phyloP scores from a whole-genome alignment of 1,140 invertebrate species.

The Drosophila sp. region DNA sequence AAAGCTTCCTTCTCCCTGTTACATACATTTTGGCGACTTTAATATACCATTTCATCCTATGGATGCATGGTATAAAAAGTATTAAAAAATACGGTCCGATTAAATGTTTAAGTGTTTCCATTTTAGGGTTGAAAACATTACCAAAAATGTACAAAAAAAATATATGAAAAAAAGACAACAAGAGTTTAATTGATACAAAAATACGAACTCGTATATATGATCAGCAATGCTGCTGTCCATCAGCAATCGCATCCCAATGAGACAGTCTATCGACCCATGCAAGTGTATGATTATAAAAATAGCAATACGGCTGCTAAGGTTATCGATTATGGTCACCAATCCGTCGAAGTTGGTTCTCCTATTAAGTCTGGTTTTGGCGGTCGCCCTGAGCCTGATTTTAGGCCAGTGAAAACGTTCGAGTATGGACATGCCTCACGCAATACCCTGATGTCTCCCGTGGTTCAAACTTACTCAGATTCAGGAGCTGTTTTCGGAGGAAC shows the following conservation, averaged over 20 bases:
- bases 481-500: conserved; percentile 19
- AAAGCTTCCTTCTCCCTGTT: no score
- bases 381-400: conserved; percentile 47
- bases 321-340: conserved; percentile 89
- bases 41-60: no score
- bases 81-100: no score
- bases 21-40: no score
- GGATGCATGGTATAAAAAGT: no score
- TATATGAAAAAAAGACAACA: conserved; percentile 32
- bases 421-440: conserved; percentile 84
- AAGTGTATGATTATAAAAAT: conserved; percentile 81
- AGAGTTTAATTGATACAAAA: conserved; percentile 35
- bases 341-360: conserved; percentile 8
- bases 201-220: conserved; percentile 30
- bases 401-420: conserved; percentile 85
- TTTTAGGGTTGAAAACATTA: no score
- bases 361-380: neutral
- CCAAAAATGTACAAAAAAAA: neutral
- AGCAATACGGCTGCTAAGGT: conserved; percentile 85
- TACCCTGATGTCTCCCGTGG: neutral
- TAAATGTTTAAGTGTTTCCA: no score
- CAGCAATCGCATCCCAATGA: conserved; percentile 33
- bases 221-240: conserved; percentile 27
- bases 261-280: conserved; percentile 64
- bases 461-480: neutral